Percentiles rank a stretch among this genome's conserved stretches.
These are phyloP conservation scores for Drosophila setifemur DNA, from an alignment of 1,140 invertebrate genomes.

Conservation along the genomic window DNA sequence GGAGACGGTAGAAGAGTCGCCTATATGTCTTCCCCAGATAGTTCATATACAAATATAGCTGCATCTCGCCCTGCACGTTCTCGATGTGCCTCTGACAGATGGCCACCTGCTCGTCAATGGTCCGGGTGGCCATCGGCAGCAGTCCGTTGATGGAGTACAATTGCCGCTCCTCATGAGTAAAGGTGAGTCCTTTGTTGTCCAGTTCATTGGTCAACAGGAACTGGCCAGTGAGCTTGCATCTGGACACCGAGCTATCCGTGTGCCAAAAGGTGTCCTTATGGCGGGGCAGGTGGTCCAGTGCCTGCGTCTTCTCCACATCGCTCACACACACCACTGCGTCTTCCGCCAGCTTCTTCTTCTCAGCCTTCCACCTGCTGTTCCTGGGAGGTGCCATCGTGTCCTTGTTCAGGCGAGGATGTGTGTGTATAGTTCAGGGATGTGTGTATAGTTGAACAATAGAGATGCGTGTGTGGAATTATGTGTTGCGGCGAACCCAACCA, in stretches of 20 bases:
- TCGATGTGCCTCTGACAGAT: constrained; percentile 88
- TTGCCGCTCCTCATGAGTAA: constrained; percentile 92
- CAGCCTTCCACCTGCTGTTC: neutral
- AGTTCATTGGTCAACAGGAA: neutral
- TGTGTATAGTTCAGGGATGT: neutral
- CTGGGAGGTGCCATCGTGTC: neutral
- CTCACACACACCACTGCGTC: constrained; percentile 3
- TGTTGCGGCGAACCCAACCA: constrained; percentile 2
- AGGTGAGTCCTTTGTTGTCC: constrained; percentile 90
- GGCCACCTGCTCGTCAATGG: constrained; percentile 91
- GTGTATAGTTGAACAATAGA: neutral
- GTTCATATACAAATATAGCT: constrained; percentile 92
- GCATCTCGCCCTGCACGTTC: constrained; percentile 87
- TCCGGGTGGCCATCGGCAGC: constrained; percentile 90
- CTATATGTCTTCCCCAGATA: constrained; percentile 92
- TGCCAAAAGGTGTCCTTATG: constrained; percentile 43
- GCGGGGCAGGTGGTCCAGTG: constrained; percentile 10
- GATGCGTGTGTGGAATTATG: neutral
- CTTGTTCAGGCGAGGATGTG: neutral
- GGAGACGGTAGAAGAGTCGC: constrained; percentile 95
- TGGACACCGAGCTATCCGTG: neutral
- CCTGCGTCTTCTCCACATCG: neutral
- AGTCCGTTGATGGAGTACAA: constrained; percentile 92
- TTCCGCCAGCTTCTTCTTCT: neutral
- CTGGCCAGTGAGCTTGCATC: neutral